Evolutionary conservation across 2,113 vertebrate genomes (phyloP).

Genomic region (Coptodon rendalli): DNA sequence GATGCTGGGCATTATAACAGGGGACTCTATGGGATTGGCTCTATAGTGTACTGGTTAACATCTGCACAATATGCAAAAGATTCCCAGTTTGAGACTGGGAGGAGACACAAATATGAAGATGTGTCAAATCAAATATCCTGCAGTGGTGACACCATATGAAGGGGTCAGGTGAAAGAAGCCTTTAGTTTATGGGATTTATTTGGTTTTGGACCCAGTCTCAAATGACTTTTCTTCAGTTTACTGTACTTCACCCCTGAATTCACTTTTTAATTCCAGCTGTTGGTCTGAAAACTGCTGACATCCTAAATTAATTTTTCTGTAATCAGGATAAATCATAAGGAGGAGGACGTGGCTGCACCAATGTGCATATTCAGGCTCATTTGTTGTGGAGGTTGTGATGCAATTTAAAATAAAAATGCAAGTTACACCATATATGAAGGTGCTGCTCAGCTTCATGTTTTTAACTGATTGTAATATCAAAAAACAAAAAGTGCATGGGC

Average conservation of each 20-base stretch:
- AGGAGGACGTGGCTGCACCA: background rate
- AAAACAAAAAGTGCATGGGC: background rate
- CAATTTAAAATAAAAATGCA: background rate
- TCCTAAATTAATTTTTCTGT: background rate
- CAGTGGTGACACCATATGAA: background rate
- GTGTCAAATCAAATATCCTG: background rate
- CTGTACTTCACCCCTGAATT: background rate
- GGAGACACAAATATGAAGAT: background rate
- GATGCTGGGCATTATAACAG: background rate
- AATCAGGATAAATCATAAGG: background rate
- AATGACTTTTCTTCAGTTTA: background rate
- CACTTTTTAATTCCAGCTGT: background rate
- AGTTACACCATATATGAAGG: background rate
- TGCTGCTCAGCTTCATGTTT: background rate
- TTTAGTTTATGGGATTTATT: background rate
- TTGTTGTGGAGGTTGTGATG: fast-evolving
- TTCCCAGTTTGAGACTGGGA: background rate
- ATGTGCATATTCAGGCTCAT: background rate
- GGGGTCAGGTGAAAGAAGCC: background rate
- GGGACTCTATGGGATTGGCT: background rate
- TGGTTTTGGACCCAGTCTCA: background rate
- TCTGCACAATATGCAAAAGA: background rate
- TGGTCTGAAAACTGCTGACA: background rate
- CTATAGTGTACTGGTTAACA: background rate
- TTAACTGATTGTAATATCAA: background rate